Conservation (phyloP, 2,797 vertebrate species). For the Phataginus tricuspis region DNA sequence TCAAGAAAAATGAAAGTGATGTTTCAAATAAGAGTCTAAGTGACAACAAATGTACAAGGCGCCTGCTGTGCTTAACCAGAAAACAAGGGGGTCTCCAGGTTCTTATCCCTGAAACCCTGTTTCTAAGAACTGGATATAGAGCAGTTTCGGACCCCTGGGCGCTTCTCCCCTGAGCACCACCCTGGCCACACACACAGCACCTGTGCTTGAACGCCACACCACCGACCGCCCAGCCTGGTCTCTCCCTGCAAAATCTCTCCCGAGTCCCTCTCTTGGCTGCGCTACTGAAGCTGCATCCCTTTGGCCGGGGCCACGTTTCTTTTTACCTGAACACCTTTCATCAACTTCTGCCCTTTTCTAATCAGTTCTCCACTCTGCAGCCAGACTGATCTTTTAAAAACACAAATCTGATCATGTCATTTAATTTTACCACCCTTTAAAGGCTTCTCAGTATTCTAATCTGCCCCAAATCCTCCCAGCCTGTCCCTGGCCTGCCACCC, state of each 20-base stretch:
- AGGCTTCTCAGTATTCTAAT: background rate
- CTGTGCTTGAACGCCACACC: background rate
- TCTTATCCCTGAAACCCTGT: background rate
- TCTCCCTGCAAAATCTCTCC: too few relatives aligned
- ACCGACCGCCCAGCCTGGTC: background rate
- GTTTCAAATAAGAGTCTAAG: background rate
- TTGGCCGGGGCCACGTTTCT: background rate
- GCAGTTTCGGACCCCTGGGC: background rate
- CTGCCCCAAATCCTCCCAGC: background rate
- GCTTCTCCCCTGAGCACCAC: background rate
- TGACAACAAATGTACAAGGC: background rate
- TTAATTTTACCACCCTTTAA: background rate
- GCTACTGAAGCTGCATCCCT: background rate
- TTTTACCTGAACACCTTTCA: background rate
- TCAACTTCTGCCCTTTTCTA: background rate
- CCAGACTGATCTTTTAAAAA: constrained; percentile 1
- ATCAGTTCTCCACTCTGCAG: background rate
- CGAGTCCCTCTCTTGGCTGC: too few relatives aligned
- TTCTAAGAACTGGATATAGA: background rate
- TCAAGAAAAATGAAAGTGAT: background rate
- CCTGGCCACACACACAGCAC: background rate
- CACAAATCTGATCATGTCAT: background rate
- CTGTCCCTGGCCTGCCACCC: background rate
- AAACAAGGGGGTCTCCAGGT: background rate
- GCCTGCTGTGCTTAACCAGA: background rate